Evolutionary conservation across 2,888 invertebrate genomes (phyloP), one percentile per base, ranked within the genome.

Genomic region (Cephonodes hylas): DNA sequence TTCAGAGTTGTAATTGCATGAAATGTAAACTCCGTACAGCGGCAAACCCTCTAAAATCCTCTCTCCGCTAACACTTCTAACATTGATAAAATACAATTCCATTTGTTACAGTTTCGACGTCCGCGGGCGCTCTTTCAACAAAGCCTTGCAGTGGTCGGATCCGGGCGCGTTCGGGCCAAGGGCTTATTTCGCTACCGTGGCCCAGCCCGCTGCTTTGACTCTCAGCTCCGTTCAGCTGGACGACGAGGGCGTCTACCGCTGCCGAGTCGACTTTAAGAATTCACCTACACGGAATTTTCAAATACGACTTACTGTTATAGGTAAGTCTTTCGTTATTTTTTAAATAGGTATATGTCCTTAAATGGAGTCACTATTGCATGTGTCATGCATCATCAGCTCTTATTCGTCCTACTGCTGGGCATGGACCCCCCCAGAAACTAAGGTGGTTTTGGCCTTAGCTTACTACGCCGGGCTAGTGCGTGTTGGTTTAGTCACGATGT

Each of bases 211-310:
- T 20, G 95, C 96, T 15, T 91, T 97, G 62, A 96, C 96, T 42
- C 94, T 98, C 64, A 96, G 96, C 79, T 96, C 96, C 63, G 96
- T 98, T 61, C 96, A 96, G 78, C 90, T 97, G 71, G 96, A 96
- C 76, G 98, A 98, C 76, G 97, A 97, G 81, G 97, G 97, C 56
- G 93, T 93, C 63, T 98, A 98, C 89, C 93, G 97, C 72, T 98
- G 98, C 86, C 93, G 98, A 66, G 97, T 98, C 34, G 97, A 98
- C 89, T 98, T 97, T 88, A 95, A 96, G 76, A 97, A 96, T 80
- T 96, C 97, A 7, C 97, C 97, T 31, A 97, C 97, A 13, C 95
- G 97, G 76, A 97, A 97, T 86, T 96, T 97, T 85, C 96, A 96
- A 80, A 96, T 97, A 85, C 96, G 96, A 83, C 94, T 98, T 72